Evolutionary conservation across 2,797 vertebrate species (phyloP).

Genomic region (Stomatorhinus walkeri): DNA sequence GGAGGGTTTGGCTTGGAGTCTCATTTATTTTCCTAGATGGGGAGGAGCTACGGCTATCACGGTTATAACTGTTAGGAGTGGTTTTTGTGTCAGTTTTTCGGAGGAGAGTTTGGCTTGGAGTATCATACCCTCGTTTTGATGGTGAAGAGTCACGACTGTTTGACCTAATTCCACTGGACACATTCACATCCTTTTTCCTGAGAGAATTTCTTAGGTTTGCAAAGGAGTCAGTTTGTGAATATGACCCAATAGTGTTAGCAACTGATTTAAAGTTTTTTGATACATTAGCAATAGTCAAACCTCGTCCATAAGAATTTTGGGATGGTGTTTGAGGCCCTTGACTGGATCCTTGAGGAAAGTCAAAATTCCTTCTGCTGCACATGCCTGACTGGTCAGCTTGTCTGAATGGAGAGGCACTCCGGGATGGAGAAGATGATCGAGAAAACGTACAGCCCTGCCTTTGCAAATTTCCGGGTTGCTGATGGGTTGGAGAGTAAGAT

Average conservation of each 20-base stretch:
- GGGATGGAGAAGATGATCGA: constrained; percentile 51
- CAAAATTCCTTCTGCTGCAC: constrained; percentile 40
- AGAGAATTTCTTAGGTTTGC: constrained; percentile 52
- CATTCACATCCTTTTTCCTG: neutral
- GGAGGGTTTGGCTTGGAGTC: constrained; percentile 29
- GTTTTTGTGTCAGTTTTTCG: constrained; percentile 1
- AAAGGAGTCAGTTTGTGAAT: constrained; percentile 39
- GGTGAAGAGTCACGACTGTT: constrained; percentile 8
- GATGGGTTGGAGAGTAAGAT: constrained; percentile 36
- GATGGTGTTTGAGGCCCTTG: constrained; percentile 34
- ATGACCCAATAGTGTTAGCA: constrained; percentile 42
- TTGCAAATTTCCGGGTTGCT: constrained; percentile 37
- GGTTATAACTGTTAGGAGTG: neutral
- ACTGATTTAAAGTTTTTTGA: constrained; percentile 56
- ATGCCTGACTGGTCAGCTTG: constrained; percentile 46
- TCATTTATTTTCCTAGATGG: constrained; percentile 40
- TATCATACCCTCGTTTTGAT: constrained; percentile 2
- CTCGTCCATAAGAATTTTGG: constrained; percentile 33
- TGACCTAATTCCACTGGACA: neutral
- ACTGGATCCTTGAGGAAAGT: constrained; percentile 37
- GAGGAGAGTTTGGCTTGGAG: neutral
- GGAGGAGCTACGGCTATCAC: constrained; percentile 32
- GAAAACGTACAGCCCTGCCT: constrained; percentile 44
- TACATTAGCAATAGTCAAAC: constrained; percentile 45
- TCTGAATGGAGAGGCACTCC: constrained; percentile 43